These are phyloP conservation scores for Nesidiocoris tenuis DNA, from an alignment of 2,888 invertebrate genomes.

Conservation along the genomic window DNA sequence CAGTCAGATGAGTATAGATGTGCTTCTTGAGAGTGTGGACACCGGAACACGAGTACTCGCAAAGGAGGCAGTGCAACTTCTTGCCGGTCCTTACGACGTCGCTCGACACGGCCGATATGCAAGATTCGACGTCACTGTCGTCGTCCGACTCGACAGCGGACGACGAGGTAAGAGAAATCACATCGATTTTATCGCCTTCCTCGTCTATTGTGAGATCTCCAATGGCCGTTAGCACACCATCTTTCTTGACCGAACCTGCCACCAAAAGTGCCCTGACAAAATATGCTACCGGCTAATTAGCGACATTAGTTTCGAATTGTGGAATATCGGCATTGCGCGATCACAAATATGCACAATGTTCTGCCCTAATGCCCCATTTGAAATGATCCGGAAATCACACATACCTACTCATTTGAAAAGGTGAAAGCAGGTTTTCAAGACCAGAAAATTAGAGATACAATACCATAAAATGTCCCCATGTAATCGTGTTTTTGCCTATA, in stretches of 20 bases:
- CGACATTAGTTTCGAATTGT: neutral
- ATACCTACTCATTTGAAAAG: too few species aligned
- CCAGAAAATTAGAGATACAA: too few species aligned
- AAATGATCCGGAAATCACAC: too few species aligned
- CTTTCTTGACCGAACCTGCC: neutral
- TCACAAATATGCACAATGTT: too few species aligned
- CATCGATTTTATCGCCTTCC: neutral
- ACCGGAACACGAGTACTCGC: constrained; percentile 28
- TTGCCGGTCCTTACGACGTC: neutral
- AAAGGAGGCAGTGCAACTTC: constrained; percentile 16
- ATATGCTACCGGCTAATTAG: neutral
- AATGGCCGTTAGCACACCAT: neutral
- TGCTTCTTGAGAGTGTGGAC: constrained; percentile 27
- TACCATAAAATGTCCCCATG: too few species aligned
- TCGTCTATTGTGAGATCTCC: neutral
- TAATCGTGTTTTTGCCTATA: too few species aligned
- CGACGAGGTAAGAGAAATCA: constrained; percentile 6
- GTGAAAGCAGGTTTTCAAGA: too few species aligned
- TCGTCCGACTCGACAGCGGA: neutral
- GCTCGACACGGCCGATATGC: neutral
- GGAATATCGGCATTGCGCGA: too few species aligned
- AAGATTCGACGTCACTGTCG: constrained; percentile 2
- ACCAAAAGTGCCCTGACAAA: neutral
- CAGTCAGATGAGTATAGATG: constrained; percentile 29
- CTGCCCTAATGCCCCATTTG: too few species aligned